Conservation (phyloP, 2,113 vertebrate genomes). For the Lycocorax pyrrhopterus region DNA sequence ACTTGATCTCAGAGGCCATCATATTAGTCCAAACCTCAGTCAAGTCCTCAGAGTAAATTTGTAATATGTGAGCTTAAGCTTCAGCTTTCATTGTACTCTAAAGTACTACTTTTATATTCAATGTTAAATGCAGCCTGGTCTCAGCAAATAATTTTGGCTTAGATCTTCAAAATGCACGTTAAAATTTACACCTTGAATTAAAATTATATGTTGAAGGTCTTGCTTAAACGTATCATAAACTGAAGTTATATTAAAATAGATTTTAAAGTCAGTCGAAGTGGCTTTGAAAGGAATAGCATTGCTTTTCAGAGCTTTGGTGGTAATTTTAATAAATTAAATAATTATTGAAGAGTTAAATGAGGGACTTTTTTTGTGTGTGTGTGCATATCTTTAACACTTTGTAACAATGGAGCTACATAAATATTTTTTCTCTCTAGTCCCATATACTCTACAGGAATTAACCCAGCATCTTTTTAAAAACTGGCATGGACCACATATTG, state of each 20-base stretch:
- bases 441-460: neutral
- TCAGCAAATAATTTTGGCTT: neutral
- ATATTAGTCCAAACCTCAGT: neutral
- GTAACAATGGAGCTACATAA: neutral
- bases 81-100: neutral
- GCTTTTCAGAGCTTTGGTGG: neutral
- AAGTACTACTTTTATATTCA: neutral
- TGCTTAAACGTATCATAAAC: neutral
- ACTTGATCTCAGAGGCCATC: neutral
- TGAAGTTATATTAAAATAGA: neutral
- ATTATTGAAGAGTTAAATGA: neutral
- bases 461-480: neutral
- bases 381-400: rapidly evolving
- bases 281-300: neutral
- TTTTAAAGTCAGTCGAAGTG: neutral
- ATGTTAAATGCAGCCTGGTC: neutral
- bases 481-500: neutral
- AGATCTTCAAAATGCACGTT: neutral
- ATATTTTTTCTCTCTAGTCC: neutral
- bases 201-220: neutral
- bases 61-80: neutral
- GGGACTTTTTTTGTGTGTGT: neutral
- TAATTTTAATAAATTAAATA: neutral
- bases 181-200: neutral
- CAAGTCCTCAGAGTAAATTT: neutral